These are phyloP conservation scores for Heliornis fulica DNA, from an alignment of 2,113 vertebrate species.

Conservation along the genomic window DNA sequence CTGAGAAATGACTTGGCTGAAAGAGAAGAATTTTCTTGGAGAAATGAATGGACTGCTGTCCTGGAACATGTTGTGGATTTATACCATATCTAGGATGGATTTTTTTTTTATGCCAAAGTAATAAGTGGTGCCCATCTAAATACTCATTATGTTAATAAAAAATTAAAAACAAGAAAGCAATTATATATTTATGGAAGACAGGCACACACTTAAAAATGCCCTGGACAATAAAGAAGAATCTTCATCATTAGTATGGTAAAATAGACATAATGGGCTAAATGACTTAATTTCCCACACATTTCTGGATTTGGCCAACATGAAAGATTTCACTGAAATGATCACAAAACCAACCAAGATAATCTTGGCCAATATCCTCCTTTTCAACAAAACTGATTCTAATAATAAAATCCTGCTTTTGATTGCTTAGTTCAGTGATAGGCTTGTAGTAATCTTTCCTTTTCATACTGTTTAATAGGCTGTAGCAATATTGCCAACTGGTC, in stretches of 20 bases:
- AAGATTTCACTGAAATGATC: not conserved
- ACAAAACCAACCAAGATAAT: slow-evolving; percentile 11
- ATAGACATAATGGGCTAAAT: slow-evolving; percentile 17
- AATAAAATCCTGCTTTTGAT: not conserved
- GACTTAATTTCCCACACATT: slow-evolving; percentile 15
- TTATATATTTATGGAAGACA: not conserved
- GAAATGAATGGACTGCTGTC: not conserved
- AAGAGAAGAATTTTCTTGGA: too few species aligned
- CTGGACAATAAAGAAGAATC: not conserved
- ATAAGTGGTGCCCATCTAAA: not conserved
- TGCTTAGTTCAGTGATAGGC: not conserved
- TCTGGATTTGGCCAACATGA: not conserved
- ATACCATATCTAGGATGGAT: not conserved
- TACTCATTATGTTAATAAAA: not conserved
- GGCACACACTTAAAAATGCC: not conserved
- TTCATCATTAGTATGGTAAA: not conserved
- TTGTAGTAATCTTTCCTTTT: slow-evolving; percentile 25
- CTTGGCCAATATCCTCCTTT: slow-evolving; percentile 24
- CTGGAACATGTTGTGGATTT: not conserved
- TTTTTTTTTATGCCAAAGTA: not conserved
- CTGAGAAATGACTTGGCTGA: not conserved
- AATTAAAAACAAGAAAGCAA: not conserved
- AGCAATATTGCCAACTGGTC: not conserved
- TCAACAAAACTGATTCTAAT: slow-evolving; percentile 15
- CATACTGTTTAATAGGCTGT: not conserved